Conservation (phyloP, 2,797 vertebrate species). For the Pseudochromis fuscus region DNA sequence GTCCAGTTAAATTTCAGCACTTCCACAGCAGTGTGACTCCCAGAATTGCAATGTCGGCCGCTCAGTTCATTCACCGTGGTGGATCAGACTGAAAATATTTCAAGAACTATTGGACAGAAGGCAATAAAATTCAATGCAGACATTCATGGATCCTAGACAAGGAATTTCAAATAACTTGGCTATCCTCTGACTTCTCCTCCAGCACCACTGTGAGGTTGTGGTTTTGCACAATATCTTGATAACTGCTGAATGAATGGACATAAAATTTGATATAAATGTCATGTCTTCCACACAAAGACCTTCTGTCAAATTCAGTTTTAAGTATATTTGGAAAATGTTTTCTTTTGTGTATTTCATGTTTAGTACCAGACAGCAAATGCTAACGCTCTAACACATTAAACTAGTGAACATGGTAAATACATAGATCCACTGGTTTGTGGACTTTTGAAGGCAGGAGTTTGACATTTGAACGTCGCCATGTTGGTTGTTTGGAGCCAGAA, state of each 20-base stretch:
- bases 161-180: neutral
- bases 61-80: neutral
- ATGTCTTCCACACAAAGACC: no score
- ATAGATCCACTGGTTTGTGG: no score
- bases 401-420: neutral
- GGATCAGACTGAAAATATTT: neutral
- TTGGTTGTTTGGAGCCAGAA: no score
- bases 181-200: neutral
- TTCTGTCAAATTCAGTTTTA: no score
- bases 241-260: no score
- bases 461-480: no score
- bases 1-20: conserved; percentile 20
- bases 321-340: neutral
- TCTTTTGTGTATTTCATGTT: neutral
- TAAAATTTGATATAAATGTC: no score
- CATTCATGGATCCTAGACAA: neutral
- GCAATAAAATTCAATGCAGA: neutral
- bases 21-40: neutral
- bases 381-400: neutral
- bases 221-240: no score
- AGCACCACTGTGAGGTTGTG: neutral
- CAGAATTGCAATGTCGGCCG: neutral
- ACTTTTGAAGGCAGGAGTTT: no score
- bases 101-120: neutral
- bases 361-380: neutral